These are phyloP conservation scores for Cataglyphis hispanica DNA, from an alignment of 1,140 invertebrate genomes.

Conservation along the genomic window DNA sequence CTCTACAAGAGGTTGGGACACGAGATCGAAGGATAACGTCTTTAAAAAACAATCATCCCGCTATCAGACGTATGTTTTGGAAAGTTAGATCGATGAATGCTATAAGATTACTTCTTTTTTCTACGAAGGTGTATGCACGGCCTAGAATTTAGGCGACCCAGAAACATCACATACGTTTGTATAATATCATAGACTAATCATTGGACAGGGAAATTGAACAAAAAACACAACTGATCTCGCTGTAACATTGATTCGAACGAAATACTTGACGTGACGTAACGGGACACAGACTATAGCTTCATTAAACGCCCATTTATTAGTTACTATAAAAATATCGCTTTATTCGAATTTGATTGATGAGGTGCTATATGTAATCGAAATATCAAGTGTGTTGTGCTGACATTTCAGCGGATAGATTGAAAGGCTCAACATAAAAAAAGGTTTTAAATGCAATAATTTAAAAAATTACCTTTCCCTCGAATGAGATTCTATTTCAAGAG, in stretches of 20 bases:
- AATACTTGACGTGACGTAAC: constrained; percentile 21
- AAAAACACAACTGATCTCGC: background rate
- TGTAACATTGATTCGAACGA: background rate
- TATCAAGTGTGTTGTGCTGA: background rate
- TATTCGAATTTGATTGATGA: constrained; percentile 49
- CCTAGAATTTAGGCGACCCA: background rate
- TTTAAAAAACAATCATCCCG: background rate
- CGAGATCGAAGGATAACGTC: constrained; percentile 20
- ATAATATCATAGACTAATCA: constrained; percentile 11
- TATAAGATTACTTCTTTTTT: background rate
- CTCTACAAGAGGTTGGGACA: background rate
- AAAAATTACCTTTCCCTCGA: constrained; percentile 8
- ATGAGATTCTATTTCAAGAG: background rate
- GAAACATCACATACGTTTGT: background rate
- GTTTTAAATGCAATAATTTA: background rate
- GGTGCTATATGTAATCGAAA: background rate
- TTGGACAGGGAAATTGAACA: background rate
- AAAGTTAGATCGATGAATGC: constrained; percentile 39
- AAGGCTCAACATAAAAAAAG: background rate
- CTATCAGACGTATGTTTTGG: constrained; percentile 27
- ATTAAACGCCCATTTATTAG: constrained; percentile 52
- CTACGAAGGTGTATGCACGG: background rate
- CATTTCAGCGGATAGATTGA: constrained; percentile 10
- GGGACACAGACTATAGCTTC: background rate
- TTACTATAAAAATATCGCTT: background rate